Evolutionary conservation across 2,888 invertebrate species (phyloP), one percentile per base, ranked within the genome.

Genomic region (Scotopteryx bipunctaria): DNA sequence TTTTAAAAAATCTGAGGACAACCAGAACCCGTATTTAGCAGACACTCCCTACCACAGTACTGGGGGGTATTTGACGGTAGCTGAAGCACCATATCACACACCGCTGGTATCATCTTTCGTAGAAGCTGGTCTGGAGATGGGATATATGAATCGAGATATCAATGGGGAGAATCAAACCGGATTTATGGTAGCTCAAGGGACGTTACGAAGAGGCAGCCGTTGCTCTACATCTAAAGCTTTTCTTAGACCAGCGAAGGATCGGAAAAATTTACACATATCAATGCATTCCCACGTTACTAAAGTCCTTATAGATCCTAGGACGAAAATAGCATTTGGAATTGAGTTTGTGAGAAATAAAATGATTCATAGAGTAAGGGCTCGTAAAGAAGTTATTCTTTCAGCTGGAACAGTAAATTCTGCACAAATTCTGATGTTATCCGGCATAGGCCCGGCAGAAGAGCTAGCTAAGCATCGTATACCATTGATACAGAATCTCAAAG

Each of bases 381-480:
- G 92, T 21, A 97, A 95, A 75, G 98, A 98, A 79, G 95, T 99
- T 0, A 95, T 99, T 38, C 74, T 99, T 1, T 96, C 97, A 0
- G 97, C 95, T 0, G 99, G 99, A 0, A 93, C 98, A 0, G 92
- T 99, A 0, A 98, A 98, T 75, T 96, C 98, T 0, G 97, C 99
- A 0, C 99, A 99, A 75, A 73, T 99, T 1, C 82, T 99, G 27
- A 97, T 99, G 97, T 81, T 99, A 0, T 97, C 97, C 5, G 99
- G 98, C 0, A 92, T 98, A 6, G 96, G 96, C 0, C 95, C 95
- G 0, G 91, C 92, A 41, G 92, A 93, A 13, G 94, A 96, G 66
- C 72, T 97, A 48, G 83, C 91, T n/a, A 93, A 94, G 64, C 93
- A 94, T 63, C 91, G 93, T 42, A 96, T 97, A 63, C 96, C 96